Evolutionary conservation across 1,140 invertebrate genomes (phyloP).

Genomic region (Sarcophaga peregrina): DNA sequence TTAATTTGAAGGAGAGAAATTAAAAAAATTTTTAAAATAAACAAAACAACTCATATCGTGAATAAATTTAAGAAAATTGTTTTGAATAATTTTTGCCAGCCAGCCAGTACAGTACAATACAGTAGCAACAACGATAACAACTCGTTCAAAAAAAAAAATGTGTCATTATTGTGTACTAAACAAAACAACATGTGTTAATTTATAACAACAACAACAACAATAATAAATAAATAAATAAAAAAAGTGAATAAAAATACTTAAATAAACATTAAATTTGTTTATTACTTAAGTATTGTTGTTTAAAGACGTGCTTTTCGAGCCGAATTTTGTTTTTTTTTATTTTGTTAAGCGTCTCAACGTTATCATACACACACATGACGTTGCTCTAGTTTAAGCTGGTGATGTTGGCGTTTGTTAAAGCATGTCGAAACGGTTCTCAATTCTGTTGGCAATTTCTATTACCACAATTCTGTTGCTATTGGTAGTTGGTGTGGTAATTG

Average conservation of each 20-base stretch:
- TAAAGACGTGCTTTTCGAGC: no score
- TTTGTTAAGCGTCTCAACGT: no score
- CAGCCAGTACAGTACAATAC: background rate
- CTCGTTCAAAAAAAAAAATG: background rate
- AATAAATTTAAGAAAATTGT: background rate
- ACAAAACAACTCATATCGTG: no score
- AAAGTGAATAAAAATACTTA: background rate
- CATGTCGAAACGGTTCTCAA: slow-evolving; percentile 5
- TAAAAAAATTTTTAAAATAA: background rate
- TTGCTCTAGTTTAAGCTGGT: slow-evolving; percentile 7
- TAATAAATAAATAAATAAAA: background rate
- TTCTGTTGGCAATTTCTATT: background rate
- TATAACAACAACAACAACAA: background rate
- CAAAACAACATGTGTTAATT: slow-evolving; percentile 11
- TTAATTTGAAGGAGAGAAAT: background rate
- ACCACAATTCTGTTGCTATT: slow-evolving; percentile 31
- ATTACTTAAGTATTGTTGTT: no score
- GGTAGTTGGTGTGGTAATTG: slow-evolving; percentile 31
- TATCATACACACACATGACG: slow-evolving; percentile 1
- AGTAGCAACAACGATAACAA: background rate
- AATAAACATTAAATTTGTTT: no score
- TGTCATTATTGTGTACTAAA: background rate
- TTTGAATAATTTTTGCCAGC: background rate
- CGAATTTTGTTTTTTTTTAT: no score
- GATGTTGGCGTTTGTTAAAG: background rate